Conservation (phyloP, 2,113 vertebrate genomes). For the Dipodomys spectabilis region DNA sequence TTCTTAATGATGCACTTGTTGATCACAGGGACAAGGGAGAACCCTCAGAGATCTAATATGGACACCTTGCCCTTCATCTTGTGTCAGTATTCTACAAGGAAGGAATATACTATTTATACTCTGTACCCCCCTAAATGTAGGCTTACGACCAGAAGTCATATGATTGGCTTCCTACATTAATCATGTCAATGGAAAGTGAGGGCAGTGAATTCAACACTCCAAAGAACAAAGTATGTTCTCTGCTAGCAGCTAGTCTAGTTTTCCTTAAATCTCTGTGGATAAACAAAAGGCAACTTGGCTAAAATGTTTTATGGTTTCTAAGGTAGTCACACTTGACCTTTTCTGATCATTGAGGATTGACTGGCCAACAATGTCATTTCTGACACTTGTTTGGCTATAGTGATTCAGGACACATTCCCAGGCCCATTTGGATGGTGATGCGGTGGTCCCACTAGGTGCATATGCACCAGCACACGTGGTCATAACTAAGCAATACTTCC, state of each 20-base stretch:
- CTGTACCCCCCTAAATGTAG: neutral
- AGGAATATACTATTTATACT: neutral
- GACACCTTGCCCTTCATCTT: neutral
- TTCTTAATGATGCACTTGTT: neutral
- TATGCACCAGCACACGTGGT: neutral
- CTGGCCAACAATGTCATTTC: rapidly evolving
- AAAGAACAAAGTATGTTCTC: neutral
- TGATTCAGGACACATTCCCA: neutral
- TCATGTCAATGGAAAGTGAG: neutral
- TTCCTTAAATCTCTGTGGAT: neutral
- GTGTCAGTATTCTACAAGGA: neutral
- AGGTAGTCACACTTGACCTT: neutral
- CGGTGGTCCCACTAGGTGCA: neutral
- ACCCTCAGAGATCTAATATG: neutral
- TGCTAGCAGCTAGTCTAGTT: no score
- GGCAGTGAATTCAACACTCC: neutral
- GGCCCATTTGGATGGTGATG: neutral
- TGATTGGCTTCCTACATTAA: neutral
- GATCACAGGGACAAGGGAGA: neutral
- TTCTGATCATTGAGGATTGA: neutral
- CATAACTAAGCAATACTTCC: neutral
- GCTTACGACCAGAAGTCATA: neutral
- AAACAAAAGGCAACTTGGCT: neutral
- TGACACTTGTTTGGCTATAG: neutral
- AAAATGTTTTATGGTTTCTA: neutral